Evolutionary conservation across 2,797 vertebrate species (phyloP), one percentile per base, ranked within the genome.

Genomic region (Oophaga sylvatica): DNA sequence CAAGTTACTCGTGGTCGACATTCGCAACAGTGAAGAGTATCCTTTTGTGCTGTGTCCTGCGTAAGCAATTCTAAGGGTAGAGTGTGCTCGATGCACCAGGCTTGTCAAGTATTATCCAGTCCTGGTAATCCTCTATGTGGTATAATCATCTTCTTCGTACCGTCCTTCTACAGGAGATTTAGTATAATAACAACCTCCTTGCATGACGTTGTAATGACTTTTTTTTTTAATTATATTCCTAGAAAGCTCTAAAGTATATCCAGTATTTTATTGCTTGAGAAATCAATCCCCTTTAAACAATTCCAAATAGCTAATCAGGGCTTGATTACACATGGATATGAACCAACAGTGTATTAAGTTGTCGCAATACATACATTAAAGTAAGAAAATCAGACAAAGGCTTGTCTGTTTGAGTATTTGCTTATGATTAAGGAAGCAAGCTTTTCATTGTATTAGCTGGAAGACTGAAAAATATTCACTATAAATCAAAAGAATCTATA

Each of bases 21-120:
- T 99, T 87, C 96, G 98, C 62, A 97, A 93, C 86, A 91, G 91
- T 0, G 98, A 99, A 76, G 98, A 99, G 98, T 99, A 99, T 99
- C 98, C 97, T 99, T 97, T 80, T 45, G 45, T 67, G 9, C n/a
- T 2, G 16, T 29, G 13, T 5, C 2, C 2, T 29, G 65, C 26
- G 65, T 68, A 16, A 22, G 29, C 16, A 31, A 65, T 65, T 65
- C 29, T 59, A 26, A 31, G 53, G 76, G 53, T 59, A 78, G 31
- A 57, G 15, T 29, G 22, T 57, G 13, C 48, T 62, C 4, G 73
- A 76, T 48, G 73, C 73, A 48, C 41, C 73, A 48, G 73, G 73
- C 41, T 22, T 48, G 17, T 48, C 48, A 76, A 75, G 45, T 53
- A 41, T 48, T 76, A 41, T 76, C 35, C 63, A 12, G 60, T 31